Conservation (phyloP, 2,888 invertebrate genomes). For the Reticulitermes lucifugus region DNA sequence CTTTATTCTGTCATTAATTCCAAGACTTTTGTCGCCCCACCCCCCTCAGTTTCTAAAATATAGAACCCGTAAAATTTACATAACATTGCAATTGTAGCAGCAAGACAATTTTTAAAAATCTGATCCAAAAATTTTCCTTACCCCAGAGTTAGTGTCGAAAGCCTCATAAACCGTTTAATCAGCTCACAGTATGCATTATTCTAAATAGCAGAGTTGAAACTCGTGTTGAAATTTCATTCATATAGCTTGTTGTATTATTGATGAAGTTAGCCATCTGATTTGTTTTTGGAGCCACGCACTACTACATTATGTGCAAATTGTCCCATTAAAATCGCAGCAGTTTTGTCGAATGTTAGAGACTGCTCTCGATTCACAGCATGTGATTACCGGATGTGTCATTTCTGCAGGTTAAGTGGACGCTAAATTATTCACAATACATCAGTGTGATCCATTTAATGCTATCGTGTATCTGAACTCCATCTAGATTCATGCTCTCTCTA, state of each 20-base stretch:
- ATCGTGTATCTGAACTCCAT: no score
- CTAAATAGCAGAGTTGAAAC: background rate
- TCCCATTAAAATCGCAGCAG: background rate
- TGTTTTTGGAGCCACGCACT: background rate
- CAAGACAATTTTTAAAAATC: no score
- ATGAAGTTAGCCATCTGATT: background rate
- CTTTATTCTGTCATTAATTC: no score
- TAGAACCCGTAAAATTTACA: no score
- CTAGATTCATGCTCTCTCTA: no score
- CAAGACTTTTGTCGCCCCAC: no score
- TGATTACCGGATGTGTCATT: background rate
- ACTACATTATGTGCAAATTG: background rate
- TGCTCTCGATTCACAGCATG: background rate
- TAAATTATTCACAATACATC: constrained; percentile 3
- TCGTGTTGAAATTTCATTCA: background rate
- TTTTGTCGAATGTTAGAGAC: background rate
- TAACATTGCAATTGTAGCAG: no score
- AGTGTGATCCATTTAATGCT: background rate
- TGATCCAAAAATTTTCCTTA: no score
- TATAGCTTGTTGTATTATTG: background rate
- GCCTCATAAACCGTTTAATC: background rate
- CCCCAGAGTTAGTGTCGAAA: background rate
- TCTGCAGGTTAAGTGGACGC: background rate
- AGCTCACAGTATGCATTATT: background rate
- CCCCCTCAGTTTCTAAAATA: no score